Conservation (phyloP, 2,888 invertebrate species). For the Leptopterna dolabrata region DNA sequence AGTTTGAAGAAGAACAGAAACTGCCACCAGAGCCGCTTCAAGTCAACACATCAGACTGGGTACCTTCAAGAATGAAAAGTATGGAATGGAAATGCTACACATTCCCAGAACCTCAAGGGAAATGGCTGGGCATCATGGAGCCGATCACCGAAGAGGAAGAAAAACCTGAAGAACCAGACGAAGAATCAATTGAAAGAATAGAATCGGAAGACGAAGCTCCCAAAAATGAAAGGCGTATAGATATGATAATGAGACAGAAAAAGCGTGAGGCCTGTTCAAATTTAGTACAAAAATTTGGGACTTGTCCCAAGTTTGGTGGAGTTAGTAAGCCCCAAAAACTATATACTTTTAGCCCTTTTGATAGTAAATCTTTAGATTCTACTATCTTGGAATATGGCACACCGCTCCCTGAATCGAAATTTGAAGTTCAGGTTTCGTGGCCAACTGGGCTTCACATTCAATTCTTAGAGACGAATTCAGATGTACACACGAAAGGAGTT, state of each 20-base stretch:
- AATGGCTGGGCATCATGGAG: slow-evolving; percentile 34
- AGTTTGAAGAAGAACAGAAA: not conserved
- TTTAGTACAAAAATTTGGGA: not conserved
- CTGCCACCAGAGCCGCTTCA: not conserved
- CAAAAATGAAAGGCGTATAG: not conserved
- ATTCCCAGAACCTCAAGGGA: slow-evolving; percentile 3
- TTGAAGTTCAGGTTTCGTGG: slow-evolving; percentile 40
- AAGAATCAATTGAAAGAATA: not conserved
- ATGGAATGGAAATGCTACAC: slow-evolving; percentile 36
- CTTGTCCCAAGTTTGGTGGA: not conserved
- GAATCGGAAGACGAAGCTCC: not conserved
- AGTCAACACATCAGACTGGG: not conserved
- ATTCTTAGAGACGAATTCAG: not conserved
- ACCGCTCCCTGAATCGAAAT: not conserved
- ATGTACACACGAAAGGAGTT: not conserved
- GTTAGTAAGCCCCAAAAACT: not conserved
- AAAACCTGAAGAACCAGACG: not conserved
- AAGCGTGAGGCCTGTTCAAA: not conserved
- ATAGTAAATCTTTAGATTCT: slow-evolving; percentile 39
- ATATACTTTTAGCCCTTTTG: slow-evolving; percentile 38
- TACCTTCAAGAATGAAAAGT: not conserved
- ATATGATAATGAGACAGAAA: not conserved
- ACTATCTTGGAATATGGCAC: not conserved
- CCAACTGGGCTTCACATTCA: slow-evolving; percentile 42
- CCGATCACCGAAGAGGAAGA: not conserved